A percentile compares a stretch with the other conserved stretches of the same genome.
phyloP scores from a whole-genome alignment of 2,797 vertebrate species.

The Chrysocyon brachyurus region DNA sequence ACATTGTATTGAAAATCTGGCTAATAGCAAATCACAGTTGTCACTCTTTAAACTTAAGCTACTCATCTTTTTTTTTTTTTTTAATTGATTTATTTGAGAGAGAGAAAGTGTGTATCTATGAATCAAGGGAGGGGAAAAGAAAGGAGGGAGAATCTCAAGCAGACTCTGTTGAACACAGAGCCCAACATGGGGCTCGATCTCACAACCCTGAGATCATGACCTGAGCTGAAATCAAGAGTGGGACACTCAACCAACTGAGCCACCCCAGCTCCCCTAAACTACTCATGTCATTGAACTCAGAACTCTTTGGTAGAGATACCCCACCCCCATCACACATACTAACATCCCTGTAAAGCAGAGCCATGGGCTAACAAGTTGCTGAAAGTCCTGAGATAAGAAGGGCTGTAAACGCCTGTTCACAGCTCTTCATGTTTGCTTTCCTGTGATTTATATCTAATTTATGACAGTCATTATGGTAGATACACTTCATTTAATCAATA shows the following conservation, averaged over 20 bases:
- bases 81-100: neutral
- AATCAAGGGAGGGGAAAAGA: neutral
- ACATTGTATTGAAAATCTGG: conserved; percentile 44
- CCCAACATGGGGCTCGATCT: neutral
- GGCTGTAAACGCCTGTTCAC: conserved; percentile 34
- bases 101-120: fast-evolving
- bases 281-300: neutral
- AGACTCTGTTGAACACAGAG: neutral
- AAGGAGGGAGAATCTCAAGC: neutral
- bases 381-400: conserved; percentile 66
- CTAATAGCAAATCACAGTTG: conserved; percentile 59
- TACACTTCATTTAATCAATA: conserved; percentile 43
- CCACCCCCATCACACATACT: fast-evolving
- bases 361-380: conserved; percentile 31
- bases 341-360: neutral
- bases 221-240: neutral
- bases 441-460: conserved; percentile 48
- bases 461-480: conserved; percentile 13
- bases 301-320: conserved; percentile 5
- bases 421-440: neutral
- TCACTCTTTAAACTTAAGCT: conserved; percentile 52
- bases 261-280: neutral
- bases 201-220: neutral
- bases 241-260: neutral
- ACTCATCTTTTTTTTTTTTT: neutral